Conservation (phyloP, 2,888 invertebrate genomes). For the Marasmarcha lunaedactyla region DNA sequence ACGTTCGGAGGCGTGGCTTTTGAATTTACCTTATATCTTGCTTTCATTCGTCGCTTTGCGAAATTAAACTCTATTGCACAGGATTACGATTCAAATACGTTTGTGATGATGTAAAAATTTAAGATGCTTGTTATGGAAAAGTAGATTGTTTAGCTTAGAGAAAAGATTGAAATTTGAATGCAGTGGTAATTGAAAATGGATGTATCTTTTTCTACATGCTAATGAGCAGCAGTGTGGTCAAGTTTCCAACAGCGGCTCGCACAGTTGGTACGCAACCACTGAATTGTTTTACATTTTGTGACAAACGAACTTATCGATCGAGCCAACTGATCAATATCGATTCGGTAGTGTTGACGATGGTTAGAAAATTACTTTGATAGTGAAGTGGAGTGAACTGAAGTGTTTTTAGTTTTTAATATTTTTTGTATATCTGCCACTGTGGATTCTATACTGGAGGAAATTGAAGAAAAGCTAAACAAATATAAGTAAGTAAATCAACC, state of each 20-base stretch:
- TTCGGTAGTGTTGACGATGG: not conserved
- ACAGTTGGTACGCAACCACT: constrained; percentile 58
- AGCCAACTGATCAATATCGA: not conserved
- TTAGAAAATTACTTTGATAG: not conserved
- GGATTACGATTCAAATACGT: not conserved
- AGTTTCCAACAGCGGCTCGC: constrained; percentile 64
- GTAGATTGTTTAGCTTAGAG: constrained; percentile 20
- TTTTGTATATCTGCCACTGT: not conserved
- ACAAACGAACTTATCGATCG: constrained; percentile 23
- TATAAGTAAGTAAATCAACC: not conserved
- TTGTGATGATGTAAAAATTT: constrained; percentile 1
- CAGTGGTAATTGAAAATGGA: constrained; percentile 20
- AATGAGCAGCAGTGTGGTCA: constrained; percentile 56
- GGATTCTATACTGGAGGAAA: not conserved
- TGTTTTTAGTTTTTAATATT: not conserved
- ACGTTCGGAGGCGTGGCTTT: constrained; percentile 43
- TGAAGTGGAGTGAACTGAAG: not conserved
- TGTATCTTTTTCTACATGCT: constrained; percentile 57
- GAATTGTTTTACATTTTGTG: constrained; percentile 42
- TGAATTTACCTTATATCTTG: constrained; percentile 20
- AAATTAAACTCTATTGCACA: not conserved
- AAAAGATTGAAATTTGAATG: constrained; percentile 28
- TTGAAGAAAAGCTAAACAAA: not conserved
- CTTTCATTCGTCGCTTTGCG: constrained; percentile 4
- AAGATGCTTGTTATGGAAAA: constrained; percentile 19